Evolutionary conservation across 2,888 invertebrate genomes (phyloP).

Genomic region (Cenopis cana): DNA sequence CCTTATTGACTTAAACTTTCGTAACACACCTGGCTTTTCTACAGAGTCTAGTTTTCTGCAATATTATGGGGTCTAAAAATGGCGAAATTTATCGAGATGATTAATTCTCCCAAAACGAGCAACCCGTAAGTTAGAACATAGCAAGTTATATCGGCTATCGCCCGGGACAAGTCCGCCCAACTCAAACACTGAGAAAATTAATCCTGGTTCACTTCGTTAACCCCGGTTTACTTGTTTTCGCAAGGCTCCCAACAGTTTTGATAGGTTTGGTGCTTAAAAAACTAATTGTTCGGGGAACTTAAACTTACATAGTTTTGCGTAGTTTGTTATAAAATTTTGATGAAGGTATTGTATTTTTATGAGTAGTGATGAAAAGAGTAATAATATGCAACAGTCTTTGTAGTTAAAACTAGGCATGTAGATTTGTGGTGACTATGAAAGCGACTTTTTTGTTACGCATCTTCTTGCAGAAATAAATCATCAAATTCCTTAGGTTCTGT

Average conservation of each 20-base stretch:
- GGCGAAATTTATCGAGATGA: slow-evolving; percentile 19
- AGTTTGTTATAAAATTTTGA: neutral
- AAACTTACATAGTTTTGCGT: neutral
- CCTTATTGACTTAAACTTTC: neutral
- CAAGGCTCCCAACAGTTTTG: slow-evolving; percentile 53
- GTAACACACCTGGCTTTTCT: neutral
- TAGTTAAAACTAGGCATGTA: neutral
- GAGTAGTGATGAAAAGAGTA: neutral
- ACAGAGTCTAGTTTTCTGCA: neutral
- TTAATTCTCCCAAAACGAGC: slow-evolving; percentile 23
- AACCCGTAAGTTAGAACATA: slow-evolving; percentile 25
- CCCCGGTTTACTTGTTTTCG: slow-evolving; percentile 59
- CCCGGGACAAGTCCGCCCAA: slow-evolving; percentile 60
- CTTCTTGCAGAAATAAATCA: no score
- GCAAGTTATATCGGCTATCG: slow-evolving; percentile 48
- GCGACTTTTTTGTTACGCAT: neutral
- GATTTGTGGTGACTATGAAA: neutral
- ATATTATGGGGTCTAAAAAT: neutral
- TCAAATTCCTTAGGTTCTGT: neutral
- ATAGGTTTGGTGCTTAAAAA: slow-evolving; percentile 29
- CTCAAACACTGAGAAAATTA: slow-evolving; percentile 69
- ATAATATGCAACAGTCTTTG: neutral
- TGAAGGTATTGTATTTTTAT: neutral
- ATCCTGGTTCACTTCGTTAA: slow-evolving; percentile 67
- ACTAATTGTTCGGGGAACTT: neutral